These are phyloP conservation scores for Mnemiopsis leidyi DNA, from an alignment of 37 sponge, comb jelly and placozoan genomes.

Conservation along the genomic window DNA sequence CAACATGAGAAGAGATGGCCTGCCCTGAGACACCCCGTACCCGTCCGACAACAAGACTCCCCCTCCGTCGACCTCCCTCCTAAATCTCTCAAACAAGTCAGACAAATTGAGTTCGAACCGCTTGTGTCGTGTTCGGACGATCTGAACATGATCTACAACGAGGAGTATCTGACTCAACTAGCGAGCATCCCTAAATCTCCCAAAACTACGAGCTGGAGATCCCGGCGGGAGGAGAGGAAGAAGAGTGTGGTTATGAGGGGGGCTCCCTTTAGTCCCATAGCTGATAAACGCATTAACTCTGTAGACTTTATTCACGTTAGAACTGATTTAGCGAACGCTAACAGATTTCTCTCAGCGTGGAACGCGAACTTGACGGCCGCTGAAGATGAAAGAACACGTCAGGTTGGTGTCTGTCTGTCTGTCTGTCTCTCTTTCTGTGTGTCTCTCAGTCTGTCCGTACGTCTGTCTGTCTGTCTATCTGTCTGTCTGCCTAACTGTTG, in stretches of 20 bases:
- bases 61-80: background rate
- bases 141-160: conserved; percentile 28
- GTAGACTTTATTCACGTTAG: background rate
- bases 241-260: background rate
- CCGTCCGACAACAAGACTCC: background rate
- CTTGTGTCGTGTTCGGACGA: conserved; percentile 40
- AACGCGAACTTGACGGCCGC: conserved; percentile 10
- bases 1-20: conserved; percentile 32
- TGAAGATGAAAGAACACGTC: conserved; percentile 31
- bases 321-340: conserved; percentile 15
- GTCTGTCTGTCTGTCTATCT: background rate
- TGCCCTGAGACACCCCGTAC: background rate
- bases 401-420: background rate
- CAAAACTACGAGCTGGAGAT: background rate
- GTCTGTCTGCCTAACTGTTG: background rate
- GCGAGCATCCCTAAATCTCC: conserved; percentile 16
- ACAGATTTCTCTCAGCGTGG: conserved; percentile 42
- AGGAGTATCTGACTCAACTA: background rate
- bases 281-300: conserved; percentile 23
- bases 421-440: background rate
- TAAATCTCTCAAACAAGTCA: background rate
- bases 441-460: background rate
- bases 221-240: background rate
- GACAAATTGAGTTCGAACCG: background rate
- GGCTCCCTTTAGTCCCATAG: background rate